phyloP scores from a whole-genome alignment of 2,888 invertebrate species.

The Drosophila neotestacea region DNA sequence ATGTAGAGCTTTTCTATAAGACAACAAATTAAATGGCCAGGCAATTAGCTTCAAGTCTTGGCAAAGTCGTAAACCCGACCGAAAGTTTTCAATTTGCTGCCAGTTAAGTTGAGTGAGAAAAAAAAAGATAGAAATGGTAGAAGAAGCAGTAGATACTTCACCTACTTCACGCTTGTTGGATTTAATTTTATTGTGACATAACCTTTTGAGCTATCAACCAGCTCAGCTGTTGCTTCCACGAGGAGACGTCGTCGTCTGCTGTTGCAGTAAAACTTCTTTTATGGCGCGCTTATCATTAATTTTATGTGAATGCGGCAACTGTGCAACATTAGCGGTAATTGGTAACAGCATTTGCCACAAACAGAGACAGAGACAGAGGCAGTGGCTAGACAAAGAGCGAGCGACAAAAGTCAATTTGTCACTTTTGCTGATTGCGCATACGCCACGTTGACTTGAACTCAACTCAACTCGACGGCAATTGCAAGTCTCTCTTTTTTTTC shows the following conservation, averaged over 20 bases:
- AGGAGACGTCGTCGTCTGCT: constrained; percentile 19
- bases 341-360: constrained; percentile 55
- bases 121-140: neutral
- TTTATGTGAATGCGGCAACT: constrained; percentile 79
- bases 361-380: constrained; percentile 18
- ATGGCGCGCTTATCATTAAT: constrained; percentile 80
- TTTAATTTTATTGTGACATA: constrained; percentile 80
- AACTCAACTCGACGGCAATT: constrained; percentile 28
- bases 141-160: constrained; percentile 38
- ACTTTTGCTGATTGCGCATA: constrained; percentile 56
- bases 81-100: constrained; percentile 70
- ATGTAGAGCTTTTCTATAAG: constrained; percentile 15
- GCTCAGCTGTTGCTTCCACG: constrained; percentile 54
- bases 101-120: constrained; percentile 4
- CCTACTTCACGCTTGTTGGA: constrained; percentile 78
- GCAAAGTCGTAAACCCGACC: constrained; percentile 60
- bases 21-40: constrained; percentile 54
- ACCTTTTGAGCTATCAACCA: constrained; percentile 58
- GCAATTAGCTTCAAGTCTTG: constrained; percentile 55
- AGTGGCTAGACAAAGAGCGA: constrained; percentile 17
- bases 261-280: constrained; percentile 77
- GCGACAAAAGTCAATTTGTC: constrained; percentile 66
- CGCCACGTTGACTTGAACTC: constrained; percentile 27
- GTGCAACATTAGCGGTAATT: constrained; percentile 80
- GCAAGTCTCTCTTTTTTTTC: constrained; percentile 23